These are phyloP conservation scores for Bradypodion ventrale DNA, from an alignment of 2,797 vertebrate genomes.

Conservation along the genomic window DNA sequence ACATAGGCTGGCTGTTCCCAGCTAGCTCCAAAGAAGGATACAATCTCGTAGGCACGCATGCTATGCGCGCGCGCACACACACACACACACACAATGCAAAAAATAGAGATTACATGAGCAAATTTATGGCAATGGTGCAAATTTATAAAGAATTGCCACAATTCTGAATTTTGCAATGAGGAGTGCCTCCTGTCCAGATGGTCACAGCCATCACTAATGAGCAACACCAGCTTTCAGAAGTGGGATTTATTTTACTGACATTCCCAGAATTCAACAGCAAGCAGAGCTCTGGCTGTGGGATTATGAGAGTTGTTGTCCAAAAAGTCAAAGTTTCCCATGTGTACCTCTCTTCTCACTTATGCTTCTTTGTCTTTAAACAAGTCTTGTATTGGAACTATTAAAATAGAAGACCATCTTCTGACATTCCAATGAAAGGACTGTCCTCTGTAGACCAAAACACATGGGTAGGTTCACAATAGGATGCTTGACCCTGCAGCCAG, in stretches of 20 bases:
- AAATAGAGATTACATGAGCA: neutral
- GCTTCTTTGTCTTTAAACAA: neutral
- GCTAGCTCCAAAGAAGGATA: no score
- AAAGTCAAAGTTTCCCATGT: no score
- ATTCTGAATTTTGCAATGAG: neutral
- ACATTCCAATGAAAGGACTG: neutral
- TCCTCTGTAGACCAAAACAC: neutral
- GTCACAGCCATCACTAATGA: neutral
- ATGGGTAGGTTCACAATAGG: no score
- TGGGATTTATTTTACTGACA: no score
- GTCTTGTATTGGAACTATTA: neutral
- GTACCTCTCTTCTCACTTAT: no score
- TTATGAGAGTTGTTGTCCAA: no score
- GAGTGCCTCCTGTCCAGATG: neutral
- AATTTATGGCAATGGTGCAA: neutral
- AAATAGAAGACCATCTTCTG: neutral
- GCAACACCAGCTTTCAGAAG: neutral
- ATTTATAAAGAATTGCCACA: neutral
- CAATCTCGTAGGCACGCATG: no score
- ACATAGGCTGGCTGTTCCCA: no score
- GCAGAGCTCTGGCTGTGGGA: no score
- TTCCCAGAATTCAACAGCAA: no score
- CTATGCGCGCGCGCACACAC: no score
- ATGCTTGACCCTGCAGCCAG: neutral
- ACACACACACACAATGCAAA: no score